Percentiles rank a stretch among this genome's conserved stretches.
Evolutionary conservation across 2,113 vertebrate genomes (phyloP).

Genomic region (Bos javanicus): DNA sequence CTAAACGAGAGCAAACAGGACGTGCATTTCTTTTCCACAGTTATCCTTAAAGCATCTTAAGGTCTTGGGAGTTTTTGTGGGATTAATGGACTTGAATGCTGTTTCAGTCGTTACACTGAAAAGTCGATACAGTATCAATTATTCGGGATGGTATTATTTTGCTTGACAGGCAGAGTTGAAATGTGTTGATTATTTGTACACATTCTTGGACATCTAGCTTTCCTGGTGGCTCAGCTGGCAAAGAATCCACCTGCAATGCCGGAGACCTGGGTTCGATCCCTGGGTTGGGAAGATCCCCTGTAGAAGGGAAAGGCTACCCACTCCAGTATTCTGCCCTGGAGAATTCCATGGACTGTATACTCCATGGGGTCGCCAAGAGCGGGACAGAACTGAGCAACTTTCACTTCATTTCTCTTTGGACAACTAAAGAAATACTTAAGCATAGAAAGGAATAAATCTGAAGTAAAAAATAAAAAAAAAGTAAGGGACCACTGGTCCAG

Average conservation of each 20-base stretch:
- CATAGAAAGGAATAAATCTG: not conserved
- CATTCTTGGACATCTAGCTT: not conserved
- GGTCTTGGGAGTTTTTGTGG: not conserved
- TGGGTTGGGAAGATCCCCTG: not conserved
- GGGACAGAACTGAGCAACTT: not conserved
- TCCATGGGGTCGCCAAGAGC: not conserved
- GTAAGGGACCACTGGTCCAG: not conserved
- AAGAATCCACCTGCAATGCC: rapidly evolving
- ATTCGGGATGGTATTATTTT: rapidly evolving
- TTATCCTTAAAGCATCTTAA: not conserved
- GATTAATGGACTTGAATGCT: rapidly evolving
- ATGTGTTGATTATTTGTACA: not conserved
- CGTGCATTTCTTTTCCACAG: not conserved
- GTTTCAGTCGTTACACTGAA: not conserved
- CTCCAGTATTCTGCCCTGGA: not conserved
- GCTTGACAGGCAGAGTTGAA: not conserved
- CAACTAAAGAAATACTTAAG: not conserved
- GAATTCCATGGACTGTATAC: not conserved
- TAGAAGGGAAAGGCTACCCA: not conserved
- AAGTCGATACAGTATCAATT: rapidly evolving
- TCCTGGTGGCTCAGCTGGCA: not conserved
- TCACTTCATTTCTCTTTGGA: not conserved
- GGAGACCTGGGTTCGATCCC: not conserved
- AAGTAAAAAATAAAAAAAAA: not conserved
- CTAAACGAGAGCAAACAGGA: not conserved